Evolutionary conservation across 2,888 invertebrate genomes (phyloP).

Genomic region (Lysandra coridon): DNA sequence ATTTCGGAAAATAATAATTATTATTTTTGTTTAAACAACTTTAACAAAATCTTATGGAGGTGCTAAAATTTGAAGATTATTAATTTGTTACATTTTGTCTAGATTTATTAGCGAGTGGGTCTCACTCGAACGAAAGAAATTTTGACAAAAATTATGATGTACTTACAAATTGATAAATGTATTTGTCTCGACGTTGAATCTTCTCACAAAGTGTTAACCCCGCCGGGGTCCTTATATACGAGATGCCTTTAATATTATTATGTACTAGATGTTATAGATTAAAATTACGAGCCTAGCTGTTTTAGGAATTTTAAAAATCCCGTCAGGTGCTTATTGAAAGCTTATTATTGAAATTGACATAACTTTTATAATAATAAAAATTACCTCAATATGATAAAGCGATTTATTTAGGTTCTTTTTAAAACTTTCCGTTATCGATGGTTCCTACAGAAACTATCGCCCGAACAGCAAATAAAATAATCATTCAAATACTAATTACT

Average conservation of each 20-base stretch:
- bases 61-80: constrained; percentile 14
- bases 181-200: constrained; percentile 39
- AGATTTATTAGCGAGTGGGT: not conserved
- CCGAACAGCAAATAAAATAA: not conserved
- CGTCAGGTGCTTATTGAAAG: constrained; percentile 18
- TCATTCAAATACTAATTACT: not conserved
- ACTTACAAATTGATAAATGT: constrained; percentile 22
- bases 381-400: not conserved
- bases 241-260: constrained; percentile 37
- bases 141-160: not conserved
- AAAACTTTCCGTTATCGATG: not conserved
- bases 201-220: constrained; percentile 64
- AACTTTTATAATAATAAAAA: not conserved
- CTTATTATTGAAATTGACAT: constrained; percentile 17
- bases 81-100: not conserved
- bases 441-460: not conserved
- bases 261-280: constrained; percentile 5
- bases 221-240: constrained; percentile 50
- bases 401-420: not conserved
- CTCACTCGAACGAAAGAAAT: not conserved
- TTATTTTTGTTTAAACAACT: not conserved
- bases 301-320: constrained; percentile 16
- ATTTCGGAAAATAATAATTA: not conserved
- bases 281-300: constrained; percentile 2
- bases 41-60: not conserved